These are phyloP conservation scores for Trichonephila inaurata DNA, from an alignment of 1,140 invertebrate genomes.

Conservation along the genomic window DNA sequence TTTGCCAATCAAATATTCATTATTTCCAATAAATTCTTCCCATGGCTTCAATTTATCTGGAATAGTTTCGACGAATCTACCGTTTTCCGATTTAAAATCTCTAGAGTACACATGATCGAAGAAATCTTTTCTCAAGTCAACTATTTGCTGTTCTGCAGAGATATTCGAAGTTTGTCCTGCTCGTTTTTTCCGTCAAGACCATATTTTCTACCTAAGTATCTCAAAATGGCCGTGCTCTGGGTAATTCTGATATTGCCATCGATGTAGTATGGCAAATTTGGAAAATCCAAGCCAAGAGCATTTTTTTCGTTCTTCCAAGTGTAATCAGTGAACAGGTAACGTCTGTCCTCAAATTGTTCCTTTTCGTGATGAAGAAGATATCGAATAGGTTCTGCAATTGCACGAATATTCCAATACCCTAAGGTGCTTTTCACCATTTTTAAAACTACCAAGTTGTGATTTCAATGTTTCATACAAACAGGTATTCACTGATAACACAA, in stretches of 20 bases:
- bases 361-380: slow-evolving; percentile 87
- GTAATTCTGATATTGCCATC: slow-evolving; percentile 78
- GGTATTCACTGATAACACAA: too few species aligned
- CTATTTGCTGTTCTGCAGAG: slow-evolving; percentile 81
- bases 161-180: slow-evolving; percentile 80
- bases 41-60: slow-evolving; percentile 79
- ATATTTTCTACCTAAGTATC: slow-evolving; percentile 81
- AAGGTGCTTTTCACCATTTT: slow-evolving; percentile 78
- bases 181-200: slow-evolving; percentile 79
- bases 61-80: slow-evolving; percentile 78
- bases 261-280: slow-evolving; percentile 79
- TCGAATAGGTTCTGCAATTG: slow-evolving; percentile 87
- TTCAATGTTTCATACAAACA: too few species aligned
- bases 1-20: slow-evolving; percentile 81
- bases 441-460: too few species aligned
- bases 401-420: slow-evolving; percentile 86
- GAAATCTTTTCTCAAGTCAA: slow-evolving; percentile 81
- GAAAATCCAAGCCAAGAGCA: slow-evolving; percentile 79
- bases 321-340: background rate
- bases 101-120: slow-evolving; percentile 75
- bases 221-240: slow-evolving; percentile 83
- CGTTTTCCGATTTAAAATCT: slow-evolving; percentile 74
- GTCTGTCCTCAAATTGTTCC: slow-evolving; percentile 86
- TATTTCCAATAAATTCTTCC: slow-evolving; percentile 81
- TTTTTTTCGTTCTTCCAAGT: slow-evolving; percentile 79